These are phyloP conservation scores for Lochmaea capreae DNA, from an alignment of 2,888 invertebrate genomes.

Conservation along the genomic window DNA sequence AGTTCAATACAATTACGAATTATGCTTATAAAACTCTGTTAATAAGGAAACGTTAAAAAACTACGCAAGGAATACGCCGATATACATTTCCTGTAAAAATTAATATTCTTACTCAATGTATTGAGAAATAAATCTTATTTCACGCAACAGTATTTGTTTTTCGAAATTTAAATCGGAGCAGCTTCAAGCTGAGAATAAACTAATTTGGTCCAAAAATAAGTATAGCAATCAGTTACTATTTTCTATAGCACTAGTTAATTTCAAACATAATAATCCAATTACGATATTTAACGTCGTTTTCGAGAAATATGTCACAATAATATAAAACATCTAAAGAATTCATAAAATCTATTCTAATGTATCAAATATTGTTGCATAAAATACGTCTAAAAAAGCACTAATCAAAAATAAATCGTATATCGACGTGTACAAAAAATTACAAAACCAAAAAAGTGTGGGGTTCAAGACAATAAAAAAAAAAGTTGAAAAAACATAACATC, in stretches of 20 bases:
- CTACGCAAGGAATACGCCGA: constrained; percentile 21
- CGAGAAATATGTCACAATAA: too few relatives aligned
- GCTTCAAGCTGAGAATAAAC: too few relatives aligned
- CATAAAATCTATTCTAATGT: too few relatives aligned
- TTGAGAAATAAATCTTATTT: neutral
- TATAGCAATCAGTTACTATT: too few relatives aligned
- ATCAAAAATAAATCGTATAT: constrained; percentile 1
- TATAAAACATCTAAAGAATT: too few relatives aligned
- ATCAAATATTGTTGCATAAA: neutral
- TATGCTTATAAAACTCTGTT: constrained; percentile 13
- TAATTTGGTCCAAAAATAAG: too few relatives aligned
- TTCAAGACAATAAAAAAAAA: constrained; percentile 1
- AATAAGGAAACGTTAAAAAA: constrained; percentile 20
- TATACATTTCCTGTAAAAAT: neutral
- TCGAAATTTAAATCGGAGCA: neutral
- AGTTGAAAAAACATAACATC: constrained; percentile 12
- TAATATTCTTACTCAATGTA: neutral
- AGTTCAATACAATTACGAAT: constrained; percentile 38
- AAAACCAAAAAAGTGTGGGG: neutral
- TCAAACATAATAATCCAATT: too few relatives aligned
- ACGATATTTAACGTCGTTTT: too few relatives aligned
- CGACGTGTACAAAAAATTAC: constrained; percentile 6
- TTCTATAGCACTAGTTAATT: too few relatives aligned
- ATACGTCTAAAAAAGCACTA: neutral
- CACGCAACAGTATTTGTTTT: neutral